Evolutionary conservation across 1,140 invertebrate genomes (phyloP), one percentile per base, ranked within the genome.

Genomic region (Helicorthomorpha holstii): DNA sequence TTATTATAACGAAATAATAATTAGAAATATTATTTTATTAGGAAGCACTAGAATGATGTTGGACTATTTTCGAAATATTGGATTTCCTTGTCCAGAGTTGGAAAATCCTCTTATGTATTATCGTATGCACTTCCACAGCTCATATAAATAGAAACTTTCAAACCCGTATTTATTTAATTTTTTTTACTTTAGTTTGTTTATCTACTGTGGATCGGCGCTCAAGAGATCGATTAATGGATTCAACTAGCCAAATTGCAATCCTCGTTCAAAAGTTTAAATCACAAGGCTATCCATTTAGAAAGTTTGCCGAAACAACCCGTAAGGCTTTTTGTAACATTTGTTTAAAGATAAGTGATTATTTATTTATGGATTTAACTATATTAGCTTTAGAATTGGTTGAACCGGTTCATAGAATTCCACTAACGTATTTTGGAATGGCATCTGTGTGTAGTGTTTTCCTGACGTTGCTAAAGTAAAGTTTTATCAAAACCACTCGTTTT

Each of bases 61-160:
- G 43, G 87, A 92, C 59, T 93, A 93, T 63, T 93, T 92, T 63
- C 52, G 83, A 29, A 82, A 79, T 45, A 88, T 93, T 57, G 88
- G 88, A 7, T 93, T 92, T 62, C 87, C 89, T 0, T 93, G 89
- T 68, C 88, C 88, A 1, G 83, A 91, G 64, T 65, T 91, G 43
- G 88, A 92, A 65, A 92, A 92, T 66, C 88, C 88, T 0, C 68
- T 93, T 0, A 92, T 91, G 85, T 93, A 92, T 69, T 92, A 92
- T 65, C 68, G 84, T 87, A 73, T 80, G 83, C 77, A 25, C 16
- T 7, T 34, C 16, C 7, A 7, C 29, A 34, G 29, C 29, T 7
- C 16, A 16, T 22, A 21, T 22, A 19, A 26, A 7, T 12, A 21
- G 14, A n/a, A n/a, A n/a, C n/a, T 21, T 4, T 7, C 24, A 7